These are phyloP conservation scores for Ormyrus nitidulus DNA, from an alignment of 2,888 invertebrate genomes.

Conservation along the genomic window DNA sequence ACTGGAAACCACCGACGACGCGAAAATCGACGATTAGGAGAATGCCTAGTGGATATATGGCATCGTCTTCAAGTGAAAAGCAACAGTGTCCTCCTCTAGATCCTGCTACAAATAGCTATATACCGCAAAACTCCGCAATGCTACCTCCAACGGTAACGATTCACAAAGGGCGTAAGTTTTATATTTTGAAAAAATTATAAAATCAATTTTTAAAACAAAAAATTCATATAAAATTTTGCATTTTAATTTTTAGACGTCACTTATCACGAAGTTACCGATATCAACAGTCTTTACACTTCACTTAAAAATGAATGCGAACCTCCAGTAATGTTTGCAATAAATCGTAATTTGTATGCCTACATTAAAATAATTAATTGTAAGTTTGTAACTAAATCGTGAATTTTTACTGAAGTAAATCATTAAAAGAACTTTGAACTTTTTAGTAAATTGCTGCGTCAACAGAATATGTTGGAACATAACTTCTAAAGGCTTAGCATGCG, in stretches of 20 bases:
- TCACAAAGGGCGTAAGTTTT: slow-evolving; percentile 76
- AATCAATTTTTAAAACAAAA: no score
- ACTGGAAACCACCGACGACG: slow-evolving; percentile 73
- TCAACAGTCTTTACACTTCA: slow-evolving; percentile 78
- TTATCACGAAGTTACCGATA: slow-evolving; percentile 78
- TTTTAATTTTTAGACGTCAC: slow-evolving; percentile 74
- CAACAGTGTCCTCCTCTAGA: slow-evolving; percentile 76
- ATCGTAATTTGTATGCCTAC: slow-evolving; percentile 84
- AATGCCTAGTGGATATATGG: slow-evolving; percentile 66
- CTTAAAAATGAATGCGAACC: slow-evolving; percentile 78
- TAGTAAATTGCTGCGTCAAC: slow-evolving; percentile 87
- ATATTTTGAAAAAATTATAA: neutral
- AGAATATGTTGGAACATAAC: slow-evolving; percentile 86
- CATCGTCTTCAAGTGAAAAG: slow-evolving; percentile 63
- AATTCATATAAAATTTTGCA: neutral
- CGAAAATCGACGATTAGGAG: slow-evolving; percentile 71
- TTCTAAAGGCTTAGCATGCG: slow-evolving; percentile 85
- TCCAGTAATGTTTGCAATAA: slow-evolving; percentile 84
- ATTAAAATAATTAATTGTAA: slow-evolving; percentile 86
- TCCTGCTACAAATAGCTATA: slow-evolving; percentile 78
- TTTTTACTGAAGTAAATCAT: neutral
- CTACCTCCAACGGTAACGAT: slow-evolving; percentile 79
- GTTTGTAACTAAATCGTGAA: slow-evolving; percentile 69
- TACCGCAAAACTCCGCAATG: slow-evolving; percentile 77
- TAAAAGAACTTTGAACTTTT: slow-evolving; percentile 59